Conservation (phyloP, 2,113 vertebrate species). For the Scortum barcoo region DNA sequence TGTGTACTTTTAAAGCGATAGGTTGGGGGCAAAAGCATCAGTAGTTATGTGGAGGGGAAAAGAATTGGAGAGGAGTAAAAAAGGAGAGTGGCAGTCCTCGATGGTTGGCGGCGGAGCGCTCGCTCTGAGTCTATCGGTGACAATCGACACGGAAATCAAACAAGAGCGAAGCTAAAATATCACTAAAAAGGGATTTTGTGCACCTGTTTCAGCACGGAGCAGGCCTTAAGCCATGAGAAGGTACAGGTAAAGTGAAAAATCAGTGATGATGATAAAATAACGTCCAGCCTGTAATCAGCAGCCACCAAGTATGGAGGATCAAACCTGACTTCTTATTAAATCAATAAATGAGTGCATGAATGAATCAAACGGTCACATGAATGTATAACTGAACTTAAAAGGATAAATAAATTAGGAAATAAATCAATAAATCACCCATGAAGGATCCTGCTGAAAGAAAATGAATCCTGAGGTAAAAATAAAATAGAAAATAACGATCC, state of each 20-base stretch:
- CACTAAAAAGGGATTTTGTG: slow-evolving; percentile 10
- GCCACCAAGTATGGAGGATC: slow-evolving; percentile 56
- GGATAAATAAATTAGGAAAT: neutral
- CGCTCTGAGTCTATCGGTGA: slow-evolving; percentile 47
- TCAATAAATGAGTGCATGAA: slow-evolving; percentile 49
- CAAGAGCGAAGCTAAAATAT: slow-evolving; percentile 36
- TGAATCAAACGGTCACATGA: slow-evolving; percentile 57
- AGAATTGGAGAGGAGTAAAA: slow-evolving; percentile 56
- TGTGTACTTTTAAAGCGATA: slow-evolving; percentile 81
- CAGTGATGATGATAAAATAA: slow-evolving; percentile 12
- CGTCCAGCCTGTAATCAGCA: slow-evolving; percentile 46
- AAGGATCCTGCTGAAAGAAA: slow-evolving; percentile 50
- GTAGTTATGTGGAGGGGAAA: slow-evolving; percentile 68
- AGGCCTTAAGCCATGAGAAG: neutral
- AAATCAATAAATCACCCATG: slow-evolving; percentile 23
- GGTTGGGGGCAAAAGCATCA: slow-evolving; percentile 75
- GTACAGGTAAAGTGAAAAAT: slow-evolving; percentile 17
- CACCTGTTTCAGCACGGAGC: slow-evolving; percentile 4
- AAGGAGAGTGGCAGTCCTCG: slow-evolving; percentile 75
- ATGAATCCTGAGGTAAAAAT: slow-evolving; percentile 16
- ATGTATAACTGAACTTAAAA: slow-evolving; percentile 37
- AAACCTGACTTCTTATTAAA: slow-evolving; percentile 43
- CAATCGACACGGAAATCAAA: slow-evolving; percentile 26
- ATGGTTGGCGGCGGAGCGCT: slow-evolving; percentile 62
- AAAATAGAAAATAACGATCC: slow-evolving; percentile 35